These are phyloP conservation scores for Poliocrania exsul DNA, from an alignment of 2,797 vertebrate genomes.

Conservation along the genomic window DNA sequence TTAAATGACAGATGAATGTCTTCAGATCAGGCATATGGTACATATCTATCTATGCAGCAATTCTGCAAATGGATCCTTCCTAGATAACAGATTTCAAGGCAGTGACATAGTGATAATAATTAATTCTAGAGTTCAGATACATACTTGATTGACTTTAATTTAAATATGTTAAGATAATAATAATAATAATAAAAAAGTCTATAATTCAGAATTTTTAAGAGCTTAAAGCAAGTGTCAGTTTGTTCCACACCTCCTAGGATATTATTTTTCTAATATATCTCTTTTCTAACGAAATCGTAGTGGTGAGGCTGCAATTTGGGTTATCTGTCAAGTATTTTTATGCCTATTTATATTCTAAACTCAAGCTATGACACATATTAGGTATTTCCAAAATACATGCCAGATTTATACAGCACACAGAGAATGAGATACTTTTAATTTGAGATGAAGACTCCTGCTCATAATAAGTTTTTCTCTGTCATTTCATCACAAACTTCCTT, in stretches of 20 bases:
- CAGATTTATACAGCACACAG: neutral
- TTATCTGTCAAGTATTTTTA: constrained; percentile 36
- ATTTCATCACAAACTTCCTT: neutral
- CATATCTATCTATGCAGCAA: neutral
- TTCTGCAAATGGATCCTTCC: constrained; percentile 26
- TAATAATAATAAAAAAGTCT: constrained; percentile 22
- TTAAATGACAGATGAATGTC: constrained; percentile 28
- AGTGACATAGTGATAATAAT: constrained; percentile 28
- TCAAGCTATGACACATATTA: constrained; percentile 4
- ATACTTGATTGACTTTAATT: constrained; percentile 35
- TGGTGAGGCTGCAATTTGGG: neutral
- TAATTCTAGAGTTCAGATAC: constrained; percentile 33
- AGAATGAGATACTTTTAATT: neutral
- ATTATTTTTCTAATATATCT: constrained; percentile 27
- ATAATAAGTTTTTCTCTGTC: neutral
- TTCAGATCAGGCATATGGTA: neutral
- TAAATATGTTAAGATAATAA: constrained; percentile 10
- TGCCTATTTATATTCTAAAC: neutral
- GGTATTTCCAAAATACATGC: neutral
- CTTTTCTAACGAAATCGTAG: constrained; percentile 5
- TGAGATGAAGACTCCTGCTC: neutral
- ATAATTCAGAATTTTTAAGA: neutral
- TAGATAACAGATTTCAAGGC: constrained; percentile 22
- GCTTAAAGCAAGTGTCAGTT: constrained; percentile 31
- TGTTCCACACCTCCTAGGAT: neutral